Conservation (phyloP, 2,888 invertebrate genomes). For the Catocala nupta region DNA sequence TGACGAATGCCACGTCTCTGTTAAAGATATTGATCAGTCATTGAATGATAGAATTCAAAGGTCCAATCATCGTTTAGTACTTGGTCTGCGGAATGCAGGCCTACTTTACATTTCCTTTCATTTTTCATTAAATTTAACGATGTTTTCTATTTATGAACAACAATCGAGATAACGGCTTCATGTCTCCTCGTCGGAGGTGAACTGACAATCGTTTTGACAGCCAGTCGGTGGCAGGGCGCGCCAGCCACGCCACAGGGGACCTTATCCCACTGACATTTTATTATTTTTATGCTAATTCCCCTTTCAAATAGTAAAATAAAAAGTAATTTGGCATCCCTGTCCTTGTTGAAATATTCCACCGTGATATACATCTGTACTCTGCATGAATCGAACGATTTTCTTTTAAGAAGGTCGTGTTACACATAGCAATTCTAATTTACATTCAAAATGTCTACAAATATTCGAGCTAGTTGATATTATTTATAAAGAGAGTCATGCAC, state of each 20-base stretch:
- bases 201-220: conserved; percentile 75
- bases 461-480: too few relatives aligned
- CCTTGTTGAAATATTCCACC: conserved; percentile 39
- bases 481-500: too few relatives aligned
- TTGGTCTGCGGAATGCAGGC: conserved; percentile 22
- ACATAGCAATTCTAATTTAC: neutral
- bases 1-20: conserved; percentile 3
- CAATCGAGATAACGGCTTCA: conserved; percentile 54
- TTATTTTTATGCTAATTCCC: conserved; percentile 82
- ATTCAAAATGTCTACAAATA: neutral
- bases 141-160: conserved; percentile 40
- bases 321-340: conserved; percentile 63
- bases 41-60: neutral
- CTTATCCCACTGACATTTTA: conserved; percentile 73
- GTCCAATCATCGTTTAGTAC: conserved; percentile 9
- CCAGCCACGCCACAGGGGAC: conserved; percentile 65
- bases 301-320: conserved; percentile 65
- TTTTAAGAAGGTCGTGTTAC: neutral
- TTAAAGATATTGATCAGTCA: conserved; percentile 7
- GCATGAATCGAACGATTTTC: conserved; percentile 8
- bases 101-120: conserved; percentile 19
- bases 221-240: conserved; percentile 60
- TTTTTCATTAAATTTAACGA: conserved; percentile 31
- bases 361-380: conserved; percentile 22
- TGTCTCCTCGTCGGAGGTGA: conserved; percentile 60